phyloP scores from a whole-genome alignment of 2,888 invertebrate genomes.

The Thymelicus acteon region DNA sequence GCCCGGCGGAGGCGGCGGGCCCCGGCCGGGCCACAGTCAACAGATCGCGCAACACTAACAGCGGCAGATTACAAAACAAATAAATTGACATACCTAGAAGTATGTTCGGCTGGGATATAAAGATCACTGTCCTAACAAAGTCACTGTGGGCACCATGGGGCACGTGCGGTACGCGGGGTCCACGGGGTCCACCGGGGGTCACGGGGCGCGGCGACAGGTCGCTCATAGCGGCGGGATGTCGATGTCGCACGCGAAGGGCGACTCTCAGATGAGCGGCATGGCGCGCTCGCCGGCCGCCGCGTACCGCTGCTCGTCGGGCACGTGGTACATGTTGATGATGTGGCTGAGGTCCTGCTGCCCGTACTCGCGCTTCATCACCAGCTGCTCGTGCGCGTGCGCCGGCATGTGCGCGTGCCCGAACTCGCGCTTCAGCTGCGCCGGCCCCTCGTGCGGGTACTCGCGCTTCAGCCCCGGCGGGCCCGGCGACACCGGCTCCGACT shows the following conservation, averaged over 20 bases:
- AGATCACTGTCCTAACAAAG: slow-evolving; percentile 72
- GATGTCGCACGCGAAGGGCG: slow-evolving; percentile 87
- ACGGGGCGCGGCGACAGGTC: slow-evolving; percentile 78
- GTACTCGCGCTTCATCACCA: slow-evolving; percentile 89
- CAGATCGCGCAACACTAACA: slow-evolving; percentile 75
- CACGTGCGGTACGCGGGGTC: slow-evolving; percentile 63
- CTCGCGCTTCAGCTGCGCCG: slow-evolving; percentile 82
- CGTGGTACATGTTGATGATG: slow-evolving; percentile 88
- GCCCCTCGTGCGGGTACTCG: slow-evolving; percentile 82
- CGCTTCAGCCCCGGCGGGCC: slow-evolving; percentile 86
- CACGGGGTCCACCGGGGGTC: slow-evolving; percentile 5
- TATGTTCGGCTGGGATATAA: slow-evolving; percentile 75
- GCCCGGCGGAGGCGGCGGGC: slow-evolving; percentile 56
- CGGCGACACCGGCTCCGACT: slow-evolving; percentile 95
- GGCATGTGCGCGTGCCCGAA: slow-evolving; percentile 76
- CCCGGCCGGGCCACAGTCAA: slow-evolving; percentile 62
- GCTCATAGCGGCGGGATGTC: slow-evolving; percentile 87
- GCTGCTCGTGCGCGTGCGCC: slow-evolving; percentile 68
- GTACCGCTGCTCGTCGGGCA: slow-evolving; percentile 87
- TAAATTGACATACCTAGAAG: slow-evolving; percentile 79
- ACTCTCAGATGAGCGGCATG: slow-evolving; percentile 87
- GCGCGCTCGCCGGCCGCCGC: slow-evolving; percentile 85
- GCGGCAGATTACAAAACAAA: slow-evolving; percentile 77
- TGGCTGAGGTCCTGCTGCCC: slow-evolving; percentile 86
- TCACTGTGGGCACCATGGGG: not conserved